Evolutionary conservation across 1,140 invertebrate species (phyloP).

Genomic region (Aphelinus atriplicis): DNA sequence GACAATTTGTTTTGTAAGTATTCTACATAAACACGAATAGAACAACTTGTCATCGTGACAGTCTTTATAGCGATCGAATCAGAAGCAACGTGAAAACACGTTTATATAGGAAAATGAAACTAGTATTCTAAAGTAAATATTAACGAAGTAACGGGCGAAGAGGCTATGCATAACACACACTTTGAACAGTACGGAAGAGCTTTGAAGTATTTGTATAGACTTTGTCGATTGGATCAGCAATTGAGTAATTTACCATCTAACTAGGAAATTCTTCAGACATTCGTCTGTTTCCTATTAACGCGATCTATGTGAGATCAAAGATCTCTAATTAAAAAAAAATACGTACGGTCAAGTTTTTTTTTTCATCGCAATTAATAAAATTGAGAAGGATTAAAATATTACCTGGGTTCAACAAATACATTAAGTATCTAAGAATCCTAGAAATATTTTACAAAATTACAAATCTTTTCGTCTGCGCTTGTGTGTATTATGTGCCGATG

Average conservation of each 20-base stretch:
- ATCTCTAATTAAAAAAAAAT: too few relatives aligned
- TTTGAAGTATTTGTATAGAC: neutral
- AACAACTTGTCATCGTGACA: conserved; percentile 34
- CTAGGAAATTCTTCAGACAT: too few relatives aligned
- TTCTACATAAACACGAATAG: conserved; percentile 21
- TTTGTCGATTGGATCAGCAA: too few relatives aligned
- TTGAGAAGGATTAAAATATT: conserved; percentile 31
- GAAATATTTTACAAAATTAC: conserved; percentile 42
- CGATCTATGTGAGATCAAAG: too few relatives aligned
- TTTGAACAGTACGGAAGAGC: conserved; percentile 15
- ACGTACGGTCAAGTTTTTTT: neutral
- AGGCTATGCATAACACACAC: neutral
- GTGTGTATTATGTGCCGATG: conserved; percentile 23
- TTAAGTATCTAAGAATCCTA: conserved; percentile 33
- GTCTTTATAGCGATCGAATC: conserved; percentile 19
- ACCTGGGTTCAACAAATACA: conserved; percentile 24
- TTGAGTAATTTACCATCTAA: too few relatives aligned
- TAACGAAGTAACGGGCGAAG: neutral
- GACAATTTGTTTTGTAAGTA: conserved; percentile 5
- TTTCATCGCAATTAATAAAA: neutral
- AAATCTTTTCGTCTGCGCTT: conserved; percentile 27
- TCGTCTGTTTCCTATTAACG: too few relatives aligned
- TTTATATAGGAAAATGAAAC: neutral
- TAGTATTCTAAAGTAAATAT: too few relatives aligned
- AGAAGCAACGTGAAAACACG: conserved; percentile 4